Percentiles rank a stretch among this genome's conserved stretches.
phyloP scores from a whole-genome alignment of 2,113 vertebrate genomes.

The Amphilophus citrinellus region DNA sequence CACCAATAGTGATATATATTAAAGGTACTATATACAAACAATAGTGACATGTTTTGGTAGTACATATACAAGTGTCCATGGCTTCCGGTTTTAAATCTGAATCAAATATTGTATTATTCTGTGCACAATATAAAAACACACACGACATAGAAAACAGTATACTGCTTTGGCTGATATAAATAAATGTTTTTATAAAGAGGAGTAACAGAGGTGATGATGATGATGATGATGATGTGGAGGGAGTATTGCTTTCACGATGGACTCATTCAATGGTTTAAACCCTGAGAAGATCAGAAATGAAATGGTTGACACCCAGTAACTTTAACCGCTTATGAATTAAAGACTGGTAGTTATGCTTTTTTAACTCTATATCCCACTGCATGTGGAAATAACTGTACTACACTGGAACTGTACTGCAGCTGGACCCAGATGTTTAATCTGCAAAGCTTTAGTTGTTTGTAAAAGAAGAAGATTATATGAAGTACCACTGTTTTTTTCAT shows the following conservation, averaged over 20 bases:
- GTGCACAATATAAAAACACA: conserved; percentile 88
- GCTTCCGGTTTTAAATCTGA: conserved; percentile 87
- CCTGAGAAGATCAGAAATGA: conserved; percentile 69
- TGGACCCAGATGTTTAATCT: conserved; percentile 37
- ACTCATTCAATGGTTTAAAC: conserved; percentile 69
- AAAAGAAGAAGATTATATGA: conserved; percentile 1
- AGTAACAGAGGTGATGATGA: conserved; percentile 1
- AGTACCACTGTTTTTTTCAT: conserved; percentile 13
- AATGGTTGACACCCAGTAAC: conserved; percentile 27
- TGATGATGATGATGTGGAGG: neutral
- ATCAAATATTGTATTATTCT: conserved; percentile 86
- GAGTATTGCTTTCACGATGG: conserved; percentile 88
- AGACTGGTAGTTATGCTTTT: neutral
- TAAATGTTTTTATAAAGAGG: conserved; percentile 45
- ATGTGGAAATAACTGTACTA: neutral
- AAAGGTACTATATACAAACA: conserved; percentile 91
- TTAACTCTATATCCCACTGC: neutral
- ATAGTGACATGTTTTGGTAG: conserved; percentile 85
- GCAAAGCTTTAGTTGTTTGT: neutral
- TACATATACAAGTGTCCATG: conserved; percentile 91
- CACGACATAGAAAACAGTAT: conserved; percentile 83
- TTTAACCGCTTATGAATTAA: neutral
- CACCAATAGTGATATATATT: conserved; percentile 92
- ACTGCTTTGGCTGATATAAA: conserved; percentile 97
- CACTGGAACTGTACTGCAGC: conserved; percentile 38